Percentiles rank a stretch among this genome's conserved stretches.
Evolutionary conservation across 2,797 vertebrate genomes (phyloP).

Genomic region (Pseudocheirus occidentalis): DNA sequence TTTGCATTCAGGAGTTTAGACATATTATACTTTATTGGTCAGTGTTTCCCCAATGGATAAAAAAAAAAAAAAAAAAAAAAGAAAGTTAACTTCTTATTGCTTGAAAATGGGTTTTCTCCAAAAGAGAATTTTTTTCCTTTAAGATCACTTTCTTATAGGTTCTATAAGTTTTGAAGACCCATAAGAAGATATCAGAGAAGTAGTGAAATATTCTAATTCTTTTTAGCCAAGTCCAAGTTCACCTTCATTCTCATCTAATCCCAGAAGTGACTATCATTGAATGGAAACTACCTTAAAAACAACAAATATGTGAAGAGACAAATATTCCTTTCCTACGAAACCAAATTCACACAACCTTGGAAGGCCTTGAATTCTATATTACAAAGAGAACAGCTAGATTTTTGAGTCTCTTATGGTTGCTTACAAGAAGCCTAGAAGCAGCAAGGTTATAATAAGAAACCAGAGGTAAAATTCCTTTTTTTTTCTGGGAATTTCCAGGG

Average conservation of each 20-base stretch:
- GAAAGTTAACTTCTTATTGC: background rate
- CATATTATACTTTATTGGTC: background rate
- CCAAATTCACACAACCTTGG: background rate
- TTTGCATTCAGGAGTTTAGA: background rate
- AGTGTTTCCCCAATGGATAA: background rate
- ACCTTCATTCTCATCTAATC: slow-evolving; percentile 23
- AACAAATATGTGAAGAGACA: background rate
- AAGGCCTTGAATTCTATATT: slow-evolving; percentile 17
- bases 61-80: background rate
- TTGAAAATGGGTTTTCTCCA: background rate
- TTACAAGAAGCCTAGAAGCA: slow-evolving; percentile 51
- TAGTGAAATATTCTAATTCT: background rate
- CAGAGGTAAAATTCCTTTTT: slow-evolving; percentile 59
- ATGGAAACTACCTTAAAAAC: background rate
- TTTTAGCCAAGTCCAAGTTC: background rate
- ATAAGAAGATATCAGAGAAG: background rate
- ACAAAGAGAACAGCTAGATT: slow-evolving; percentile 32
- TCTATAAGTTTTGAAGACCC: background rate
- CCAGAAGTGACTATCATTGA: slow-evolving; percentile 19
- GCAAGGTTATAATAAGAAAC: slow-evolving; percentile 67
- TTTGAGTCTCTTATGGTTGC: slow-evolving; percentile 38
- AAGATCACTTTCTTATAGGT: background rate
- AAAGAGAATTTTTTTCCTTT: background rate
- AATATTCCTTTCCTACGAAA: slow-evolving; percentile 12
- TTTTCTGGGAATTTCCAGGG: slow-evolving; percentile 44